These are phyloP conservation scores for Belonocnema kinseyi DNA, from an alignment of 1,140 invertebrate genomes.

Conservation along the genomic window DNA sequence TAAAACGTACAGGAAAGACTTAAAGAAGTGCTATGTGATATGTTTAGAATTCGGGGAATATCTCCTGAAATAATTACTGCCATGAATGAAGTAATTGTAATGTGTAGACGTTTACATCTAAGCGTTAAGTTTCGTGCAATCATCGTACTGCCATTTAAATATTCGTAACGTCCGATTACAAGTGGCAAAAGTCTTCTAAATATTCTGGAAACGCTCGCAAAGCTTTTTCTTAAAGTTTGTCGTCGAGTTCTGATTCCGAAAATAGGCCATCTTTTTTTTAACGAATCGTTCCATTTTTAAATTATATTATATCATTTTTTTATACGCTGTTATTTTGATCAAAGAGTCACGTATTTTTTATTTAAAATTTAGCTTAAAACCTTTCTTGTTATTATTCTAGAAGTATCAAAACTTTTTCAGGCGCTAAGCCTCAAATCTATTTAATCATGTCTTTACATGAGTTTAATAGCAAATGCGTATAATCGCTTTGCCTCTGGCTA, in stretches of 20 bases:
- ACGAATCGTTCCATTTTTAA: background rate
- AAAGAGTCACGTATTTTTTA: background rate
- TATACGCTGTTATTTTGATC: background rate
- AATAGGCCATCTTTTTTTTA: background rate
- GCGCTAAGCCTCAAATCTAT: background rate
- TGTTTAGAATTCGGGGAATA: background rate
- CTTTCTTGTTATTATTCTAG: constrained; percentile 4
- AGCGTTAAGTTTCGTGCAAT: constrained; percentile 47
- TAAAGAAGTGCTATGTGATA: background rate
- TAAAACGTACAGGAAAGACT: background rate
- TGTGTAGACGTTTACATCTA: constrained; percentile 30
- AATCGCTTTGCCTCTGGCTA: constrained; percentile 8
- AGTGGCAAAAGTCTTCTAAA: background rate
- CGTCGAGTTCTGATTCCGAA: background rate
- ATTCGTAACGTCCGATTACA: background rate
- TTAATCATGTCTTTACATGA: background rate
- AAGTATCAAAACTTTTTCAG: background rate
- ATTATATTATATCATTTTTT: constrained; percentile 1
- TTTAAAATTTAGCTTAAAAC: background rate
- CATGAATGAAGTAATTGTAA: constrained; percentile 31
- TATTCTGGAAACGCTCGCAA: no score
- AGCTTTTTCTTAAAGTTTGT: no score
- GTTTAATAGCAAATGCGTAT: background rate
- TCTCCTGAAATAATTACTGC: constrained; percentile 42
- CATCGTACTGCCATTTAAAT: constrained; percentile 54